A percentile compares a stretch with the other conserved stretches of the same genome.
phyloP scores from a whole-genome alignment of 37 sponge, comb jelly and placozoan species.

The Amphimedon queenslandica region DNA sequence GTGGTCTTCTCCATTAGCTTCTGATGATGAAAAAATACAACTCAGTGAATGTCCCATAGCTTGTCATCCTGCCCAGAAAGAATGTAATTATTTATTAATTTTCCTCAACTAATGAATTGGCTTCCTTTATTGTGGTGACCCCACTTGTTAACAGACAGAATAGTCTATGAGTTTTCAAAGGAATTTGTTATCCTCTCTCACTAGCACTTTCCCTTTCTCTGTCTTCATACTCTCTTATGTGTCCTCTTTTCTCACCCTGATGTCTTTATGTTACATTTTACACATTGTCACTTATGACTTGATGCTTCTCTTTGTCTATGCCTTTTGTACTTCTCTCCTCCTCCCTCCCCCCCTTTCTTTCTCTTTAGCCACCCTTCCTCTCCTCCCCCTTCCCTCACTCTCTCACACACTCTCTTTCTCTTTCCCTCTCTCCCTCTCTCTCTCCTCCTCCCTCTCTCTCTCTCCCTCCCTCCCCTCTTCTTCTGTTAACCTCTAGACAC shows the following conservation, averaged over 20 bases:
- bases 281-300: neutral
- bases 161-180: too few species aligned
- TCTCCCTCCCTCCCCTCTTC: neutral
- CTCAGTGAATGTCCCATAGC: too few species aligned
- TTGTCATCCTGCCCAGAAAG: too few species aligned
- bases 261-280: neutral
- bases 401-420: neutral
- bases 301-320: neutral
- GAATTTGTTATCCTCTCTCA: too few species aligned
- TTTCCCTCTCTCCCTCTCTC: neutral
- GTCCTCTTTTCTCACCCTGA: neutral
- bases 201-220: neutral
- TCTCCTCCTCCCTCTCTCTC: neutral
- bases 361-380: neutral
- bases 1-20: too few species aligned
- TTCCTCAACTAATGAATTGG: too few species aligned
- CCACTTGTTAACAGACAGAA: too few species aligned
- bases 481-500: too few species aligned
- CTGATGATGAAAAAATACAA: too few species aligned
- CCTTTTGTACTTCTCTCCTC: too few species aligned
- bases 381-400: neutral
- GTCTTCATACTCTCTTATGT: neutral
- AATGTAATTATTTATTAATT: too few species aligned
- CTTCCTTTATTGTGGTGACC: too few species aligned
- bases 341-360: neutral